Base-by-base conservation (phyloP, 1,140 invertebrate genomes). In the Macrotrachela quadricornifera region DNA sequence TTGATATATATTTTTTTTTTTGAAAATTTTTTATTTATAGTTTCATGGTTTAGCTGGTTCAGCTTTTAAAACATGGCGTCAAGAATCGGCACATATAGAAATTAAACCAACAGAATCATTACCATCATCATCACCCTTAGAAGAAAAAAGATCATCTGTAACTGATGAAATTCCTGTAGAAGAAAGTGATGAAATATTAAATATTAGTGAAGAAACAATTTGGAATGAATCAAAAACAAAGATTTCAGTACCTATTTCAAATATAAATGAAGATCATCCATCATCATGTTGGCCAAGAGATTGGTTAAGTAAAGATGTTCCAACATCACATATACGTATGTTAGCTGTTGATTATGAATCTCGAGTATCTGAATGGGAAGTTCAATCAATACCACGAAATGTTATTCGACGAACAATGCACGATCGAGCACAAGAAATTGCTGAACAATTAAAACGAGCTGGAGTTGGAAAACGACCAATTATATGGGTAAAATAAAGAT, bases 61-160 rank as follows among this genome's bases (percentile, higher is more conserved):
- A 46, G 37, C 46, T 10, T 53, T 53, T 18, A 53, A 53, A 18
- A 47, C 51, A 36, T 53, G 51, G 51, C 36, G 51, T 17, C 51
- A 53, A 48, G 49, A 51, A 30, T 30, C 21, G 2, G 21, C 8
- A 4, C 2, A 30, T 2, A 8, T 4, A 30, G 21, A 30, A 4
- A 30, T 30, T 8, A 30, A 30, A 30, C 3, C 21, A 2, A 4
- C 21, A 30, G 21, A 30, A 30, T 4, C 8, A 30, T 30, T 8
- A 30, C 21, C 21, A 30, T 8, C 21, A 30, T 4, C 8, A 30
- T 30, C 21, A 30, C 21, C 21, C 2, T 8, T 8, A 30, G 21
- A 8, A 4, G 21, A 30, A 30, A 30, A 30, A 30, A 2, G 8
- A 30, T 4, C 8, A 30, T 8, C 21, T 30, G 21, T 30, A 30